Conservation (phyloP, 2,797 vertebrate genomes). For the Schizopygopsis pylzovi region DNA sequence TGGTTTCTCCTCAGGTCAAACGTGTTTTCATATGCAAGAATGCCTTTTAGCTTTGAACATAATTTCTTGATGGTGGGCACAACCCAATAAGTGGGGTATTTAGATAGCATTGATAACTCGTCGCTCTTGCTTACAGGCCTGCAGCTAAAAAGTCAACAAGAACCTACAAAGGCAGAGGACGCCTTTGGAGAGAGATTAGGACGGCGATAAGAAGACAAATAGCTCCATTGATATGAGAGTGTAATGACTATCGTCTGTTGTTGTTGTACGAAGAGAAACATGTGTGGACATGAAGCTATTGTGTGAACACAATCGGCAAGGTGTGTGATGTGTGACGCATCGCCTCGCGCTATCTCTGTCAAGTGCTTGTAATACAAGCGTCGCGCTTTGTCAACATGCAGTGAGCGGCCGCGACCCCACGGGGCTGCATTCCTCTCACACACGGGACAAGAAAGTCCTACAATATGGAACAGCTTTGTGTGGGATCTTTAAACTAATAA, state of each 20-base stretch:
- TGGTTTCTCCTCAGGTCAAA: constrained; percentile 8
- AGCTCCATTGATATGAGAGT: constrained; percentile 63
- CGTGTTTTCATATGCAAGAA: background rate
- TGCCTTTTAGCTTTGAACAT: constrained; percentile 6
- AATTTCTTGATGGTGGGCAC: background rate
- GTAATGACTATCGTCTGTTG: constrained; percentile 60
- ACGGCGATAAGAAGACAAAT: constrained; percentile 58
- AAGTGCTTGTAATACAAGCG: constrained; percentile 49
- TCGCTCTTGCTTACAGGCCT: constrained; percentile 9
- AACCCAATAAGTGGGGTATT: constrained; percentile 12
- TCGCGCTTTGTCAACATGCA: constrained; percentile 66
- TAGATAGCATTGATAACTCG: constrained; percentile 4
- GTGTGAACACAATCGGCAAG: constrained; percentile 41
- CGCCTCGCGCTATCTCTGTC: constrained; percentile 39
- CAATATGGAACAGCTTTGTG: constrained; percentile 1
- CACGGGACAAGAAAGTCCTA: background rate
- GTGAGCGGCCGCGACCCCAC: constrained; percentile 36
- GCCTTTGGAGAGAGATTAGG: constrained; percentile 24
- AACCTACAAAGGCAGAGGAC: constrained; percentile 27
- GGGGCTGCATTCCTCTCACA: background rate
- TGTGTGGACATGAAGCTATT: constrained; percentile 68
- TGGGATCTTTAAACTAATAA: constrained; percentile 19
- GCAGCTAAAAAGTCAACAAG: constrained; percentile 51
- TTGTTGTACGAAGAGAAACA: constrained; percentile 65
- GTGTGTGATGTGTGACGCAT: constrained; percentile 57